Conservation (phyloP, 92 coral and sea anemone genomes). For the Palythoa grandis region DNA sequence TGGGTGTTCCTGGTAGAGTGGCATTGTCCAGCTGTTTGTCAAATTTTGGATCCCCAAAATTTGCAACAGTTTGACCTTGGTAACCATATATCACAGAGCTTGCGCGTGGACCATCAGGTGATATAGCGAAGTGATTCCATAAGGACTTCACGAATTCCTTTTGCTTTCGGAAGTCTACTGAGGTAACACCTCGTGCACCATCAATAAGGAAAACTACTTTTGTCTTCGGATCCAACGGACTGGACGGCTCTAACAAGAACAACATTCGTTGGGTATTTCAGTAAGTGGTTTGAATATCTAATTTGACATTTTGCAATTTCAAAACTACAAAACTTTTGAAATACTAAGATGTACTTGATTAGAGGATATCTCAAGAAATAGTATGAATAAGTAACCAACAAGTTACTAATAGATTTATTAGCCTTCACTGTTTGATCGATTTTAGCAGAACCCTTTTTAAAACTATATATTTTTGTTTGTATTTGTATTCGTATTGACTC, state of each 20-base stretch:
- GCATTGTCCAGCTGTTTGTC: constrained; percentile 19
- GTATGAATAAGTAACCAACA: no score
- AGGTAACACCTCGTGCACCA: constrained; percentile 31
- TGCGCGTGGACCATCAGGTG: constrained; percentile 39
- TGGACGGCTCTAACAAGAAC: constrained; percentile 23
- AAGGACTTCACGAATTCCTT: constrained; percentile 39
- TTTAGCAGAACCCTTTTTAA: no score
- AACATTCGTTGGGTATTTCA: neutral
- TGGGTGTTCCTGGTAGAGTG: constrained; percentile 29
- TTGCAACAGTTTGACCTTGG: constrained; percentile 11
- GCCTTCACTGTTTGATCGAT: no score
- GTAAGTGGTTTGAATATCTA: no score
- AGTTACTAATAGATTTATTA: no score
- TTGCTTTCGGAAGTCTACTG: constrained; percentile 31
- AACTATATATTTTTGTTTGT: no score
- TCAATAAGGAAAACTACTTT: constrained; percentile 46
- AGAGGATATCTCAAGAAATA: no score
- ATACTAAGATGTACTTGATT: no score
- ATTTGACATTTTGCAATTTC: no score
- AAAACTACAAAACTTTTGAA: no score
- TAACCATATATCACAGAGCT: constrained; percentile 24
- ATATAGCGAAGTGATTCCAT: constrained; percentile 41
- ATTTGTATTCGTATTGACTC: no score
- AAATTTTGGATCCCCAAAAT: constrained; percentile 22
- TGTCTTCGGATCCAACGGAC: constrained; percentile 35